phyloP scores from a whole-genome alignment of 2,797 vertebrate species.

The Phalanger gymnotis region DNA sequence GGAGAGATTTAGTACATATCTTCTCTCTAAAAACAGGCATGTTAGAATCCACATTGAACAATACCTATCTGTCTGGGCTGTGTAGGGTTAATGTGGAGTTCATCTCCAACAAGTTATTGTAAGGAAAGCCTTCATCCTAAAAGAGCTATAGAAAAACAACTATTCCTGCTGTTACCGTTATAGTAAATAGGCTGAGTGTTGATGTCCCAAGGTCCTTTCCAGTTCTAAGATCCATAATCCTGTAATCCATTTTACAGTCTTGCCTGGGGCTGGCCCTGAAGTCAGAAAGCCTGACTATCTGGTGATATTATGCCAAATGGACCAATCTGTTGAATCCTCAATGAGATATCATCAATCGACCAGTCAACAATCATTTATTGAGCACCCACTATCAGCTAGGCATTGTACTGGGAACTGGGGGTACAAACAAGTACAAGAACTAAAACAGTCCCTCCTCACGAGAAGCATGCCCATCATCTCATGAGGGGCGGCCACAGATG shows the following conservation, averaged over 20 bases:
- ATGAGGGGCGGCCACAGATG: neutral
- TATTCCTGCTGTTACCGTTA: neutral
- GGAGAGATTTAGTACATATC: neutral
- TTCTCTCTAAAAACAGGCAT: neutral
- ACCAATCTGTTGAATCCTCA: neutral
- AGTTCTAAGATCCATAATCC: neutral
- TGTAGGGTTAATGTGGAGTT: neutral
- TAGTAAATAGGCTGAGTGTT: neutral
- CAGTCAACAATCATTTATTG: neutral
- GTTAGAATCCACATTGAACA: neutral
- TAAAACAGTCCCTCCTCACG: neutral
- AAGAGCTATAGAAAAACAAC: neutral
- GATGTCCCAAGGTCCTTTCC: neutral
- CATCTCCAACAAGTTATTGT: neutral
- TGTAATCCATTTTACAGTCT: neutral
- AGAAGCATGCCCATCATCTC: neutral
- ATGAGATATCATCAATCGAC: neutral
- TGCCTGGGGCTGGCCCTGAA: neutral
- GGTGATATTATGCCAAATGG: neutral
- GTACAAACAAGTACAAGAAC: neutral
- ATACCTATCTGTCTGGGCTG: neutral
- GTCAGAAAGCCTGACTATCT: neutral
- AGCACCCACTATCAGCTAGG: neutral
- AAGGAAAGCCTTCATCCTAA: neutral
- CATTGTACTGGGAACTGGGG: neutral